Evolutionary conservation across 2,888 invertebrate genomes (phyloP).

Genomic region (Pandemis heparana): DNA sequence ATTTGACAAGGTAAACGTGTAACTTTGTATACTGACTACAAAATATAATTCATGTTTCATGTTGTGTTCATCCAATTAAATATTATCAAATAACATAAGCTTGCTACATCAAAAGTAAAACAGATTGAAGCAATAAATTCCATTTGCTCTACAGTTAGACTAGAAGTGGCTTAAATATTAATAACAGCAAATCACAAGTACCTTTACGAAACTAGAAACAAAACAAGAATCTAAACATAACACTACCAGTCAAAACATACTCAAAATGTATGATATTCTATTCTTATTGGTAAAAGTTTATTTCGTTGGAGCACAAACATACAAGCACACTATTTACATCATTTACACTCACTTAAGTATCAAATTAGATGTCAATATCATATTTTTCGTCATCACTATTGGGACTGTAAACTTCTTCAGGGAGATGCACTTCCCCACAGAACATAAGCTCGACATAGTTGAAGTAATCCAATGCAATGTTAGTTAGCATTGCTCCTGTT

Average conservation of each 20-base stretch:
- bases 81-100: conserved; percentile 10
- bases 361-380: conserved; percentile 77
- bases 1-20: conserved; percentile 45
- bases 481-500: conserved; percentile 88
- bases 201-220: conserved; percentile 3
- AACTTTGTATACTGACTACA: conserved; percentile 50
- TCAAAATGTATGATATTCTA: conserved; percentile 8
- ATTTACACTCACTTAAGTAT: conserved; percentile 23
- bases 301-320: conserved; percentile 23
- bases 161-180: conserved; percentile 25
- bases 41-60: conserved; percentile 26
- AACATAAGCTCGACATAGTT: conserved; percentile 87
- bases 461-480: conserved; percentile 87
- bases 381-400: conserved; percentile 84
- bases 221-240: conserved; percentile 10
- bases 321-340: conserved; percentile 37
- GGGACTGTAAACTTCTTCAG: conserved; percentile 76
- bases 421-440: conserved; percentile 80
- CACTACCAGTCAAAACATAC: background rate
- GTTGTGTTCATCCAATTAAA: conserved; percentile 13
- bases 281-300: conserved; percentile 22
- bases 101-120: conserved; percentile 15
- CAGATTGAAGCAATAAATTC: background rate
- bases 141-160: conserved; percentile 15
- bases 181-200: conserved; percentile 16